These are phyloP conservation scores for Eptatretus burgeri DNA, from an alignment of 2,113 vertebrate species.

Conservation along the genomic window DNA sequence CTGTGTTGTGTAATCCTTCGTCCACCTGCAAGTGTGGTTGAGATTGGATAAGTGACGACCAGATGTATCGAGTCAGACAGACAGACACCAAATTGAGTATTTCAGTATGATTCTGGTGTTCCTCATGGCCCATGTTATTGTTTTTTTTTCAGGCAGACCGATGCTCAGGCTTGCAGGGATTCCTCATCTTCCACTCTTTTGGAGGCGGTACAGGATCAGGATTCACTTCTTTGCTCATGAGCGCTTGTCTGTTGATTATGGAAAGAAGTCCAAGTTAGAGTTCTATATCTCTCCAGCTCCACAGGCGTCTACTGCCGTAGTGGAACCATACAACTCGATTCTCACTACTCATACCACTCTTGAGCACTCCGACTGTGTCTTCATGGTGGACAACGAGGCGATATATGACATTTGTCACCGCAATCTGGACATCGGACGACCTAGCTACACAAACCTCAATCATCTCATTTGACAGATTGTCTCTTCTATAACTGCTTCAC, in stretches of 20 bases:
- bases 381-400: constrained; percentile 32
- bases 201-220: constrained; percentile 45
- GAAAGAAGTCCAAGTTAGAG: constrained; percentile 52
- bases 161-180: constrained; percentile 41
- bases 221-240: constrained; percentile 52
- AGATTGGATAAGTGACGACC: too few species aligned
- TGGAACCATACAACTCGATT: constrained; percentile 52
- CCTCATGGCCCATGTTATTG: not conserved
- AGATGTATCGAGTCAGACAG: too few species aligned
- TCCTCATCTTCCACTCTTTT: constrained; percentile 50
- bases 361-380: constrained; percentile 47
- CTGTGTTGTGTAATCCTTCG: not conserved
- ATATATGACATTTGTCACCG: constrained; percentile 43
- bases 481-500: constrained; percentile 45
- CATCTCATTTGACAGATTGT: constrained; percentile 41
- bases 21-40: not conserved
- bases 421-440: constrained; percentile 41
- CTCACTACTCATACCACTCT: constrained; percentile 51
- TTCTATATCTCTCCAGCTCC: constrained; percentile 41
- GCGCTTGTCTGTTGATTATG: constrained; percentile 37
- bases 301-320: constrained; percentile 34
- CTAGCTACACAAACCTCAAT: constrained; percentile 38
- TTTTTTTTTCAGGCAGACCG: constrained; percentile 32
- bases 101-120: not conserved
- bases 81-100: too few species aligned